Conservation (phyloP, 2,797 vertebrate species). For the Sebastes glaucus region DNA sequence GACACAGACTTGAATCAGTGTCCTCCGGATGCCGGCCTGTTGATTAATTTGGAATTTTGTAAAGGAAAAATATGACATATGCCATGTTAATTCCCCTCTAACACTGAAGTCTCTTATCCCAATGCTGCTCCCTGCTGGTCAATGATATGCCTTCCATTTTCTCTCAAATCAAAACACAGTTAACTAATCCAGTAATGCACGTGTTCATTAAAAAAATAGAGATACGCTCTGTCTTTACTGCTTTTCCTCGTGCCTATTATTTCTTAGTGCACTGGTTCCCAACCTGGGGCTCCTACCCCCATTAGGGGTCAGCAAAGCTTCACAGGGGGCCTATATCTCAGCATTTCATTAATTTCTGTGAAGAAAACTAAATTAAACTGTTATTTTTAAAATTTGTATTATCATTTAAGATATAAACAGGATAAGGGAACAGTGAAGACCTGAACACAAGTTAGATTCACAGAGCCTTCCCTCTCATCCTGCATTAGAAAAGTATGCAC, state of each 20-base stretch:
- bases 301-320: too few species aligned
- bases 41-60: neutral
- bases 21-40: neutral
- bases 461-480: too few species aligned
- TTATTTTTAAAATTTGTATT: too few species aligned
- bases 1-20: neutral
- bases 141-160: neutral
- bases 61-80: neutral
- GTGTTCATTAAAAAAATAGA: neutral
- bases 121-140: slow-evolving; percentile 64
- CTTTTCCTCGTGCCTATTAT: neutral
- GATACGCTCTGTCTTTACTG: neutral
- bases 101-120: neutral
- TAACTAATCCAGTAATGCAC: neutral
- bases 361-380: too few species aligned
- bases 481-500: too few species aligned
- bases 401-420: too few species aligned
- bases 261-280: neutral
- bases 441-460: too few species aligned
- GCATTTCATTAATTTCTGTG: too few species aligned
- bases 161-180: neutral
- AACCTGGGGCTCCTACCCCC: too few species aligned
- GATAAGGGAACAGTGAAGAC: too few species aligned
- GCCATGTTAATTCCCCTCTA: neutral
- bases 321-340: too few species aligned